Conservation (phyloP, 2,113 vertebrate genomes). For the Cyanoliseus patagonus region DNA sequence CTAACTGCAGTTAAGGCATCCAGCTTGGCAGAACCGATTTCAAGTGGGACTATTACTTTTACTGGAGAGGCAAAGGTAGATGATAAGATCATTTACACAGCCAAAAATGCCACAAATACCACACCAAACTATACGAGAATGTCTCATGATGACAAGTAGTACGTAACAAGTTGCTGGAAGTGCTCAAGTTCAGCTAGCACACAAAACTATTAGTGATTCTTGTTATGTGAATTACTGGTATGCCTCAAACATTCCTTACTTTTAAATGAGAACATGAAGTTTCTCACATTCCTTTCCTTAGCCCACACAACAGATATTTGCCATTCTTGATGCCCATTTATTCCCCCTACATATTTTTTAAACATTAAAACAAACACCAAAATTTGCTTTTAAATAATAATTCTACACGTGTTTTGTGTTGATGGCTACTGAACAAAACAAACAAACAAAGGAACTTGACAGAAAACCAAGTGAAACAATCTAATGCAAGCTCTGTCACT, state of each 20-base stretch:
- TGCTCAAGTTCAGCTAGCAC: not conserved
- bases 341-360: constrained; percentile 1
- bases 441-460: not conserved
- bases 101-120: not conserved
- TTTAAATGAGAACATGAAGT: constrained; percentile 47
- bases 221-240: constrained; percentile 22
- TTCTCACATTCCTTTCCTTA: constrained; percentile 52
- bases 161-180: not conserved
- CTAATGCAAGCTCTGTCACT: not conserved
- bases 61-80: not conserved
- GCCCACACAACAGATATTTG: constrained; percentile 54
- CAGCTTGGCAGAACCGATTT: not conserved
- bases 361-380: not conserved
- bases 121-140: not conserved
- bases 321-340: constrained; percentile 59
- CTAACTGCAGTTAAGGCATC: not conserved
- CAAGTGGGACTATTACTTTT: not conserved
- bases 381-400: not conserved
- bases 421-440: not conserved
- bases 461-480: not conserved
- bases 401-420: not conserved
- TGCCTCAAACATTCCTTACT: not conserved
- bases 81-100: not conserved
- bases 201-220: not conserved
- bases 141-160: not conserved